Evolutionary conservation across 1,140 invertebrate genomes (phyloP), one percentile per base, ranked within the genome.

Genomic region (Caenorhabditis remanei): DNA sequence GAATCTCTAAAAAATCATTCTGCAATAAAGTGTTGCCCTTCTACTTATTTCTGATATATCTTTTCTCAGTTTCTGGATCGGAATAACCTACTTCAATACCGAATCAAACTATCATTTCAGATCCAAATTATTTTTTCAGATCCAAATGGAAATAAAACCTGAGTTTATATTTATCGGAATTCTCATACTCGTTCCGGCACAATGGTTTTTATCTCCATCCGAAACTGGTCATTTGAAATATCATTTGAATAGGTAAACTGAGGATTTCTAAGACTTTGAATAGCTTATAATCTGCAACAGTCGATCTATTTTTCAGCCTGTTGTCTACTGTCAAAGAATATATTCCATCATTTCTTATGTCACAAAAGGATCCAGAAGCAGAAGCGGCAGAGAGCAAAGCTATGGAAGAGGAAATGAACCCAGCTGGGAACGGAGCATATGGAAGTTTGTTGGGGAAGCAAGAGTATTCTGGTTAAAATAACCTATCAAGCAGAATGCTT

Each of bases 211-310:
- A 9, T 79, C 71, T 13, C 71, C 71, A 13, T 79, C 71, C 0
- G 71, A 79, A 50, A 79, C 71, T 11, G 71, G 71, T 0, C 85
- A 58, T 21, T 85, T 82, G 55, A 58, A 85, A 58, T 67, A 58
- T 85, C 55, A 46, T 32, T 46, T 58, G 61, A 85, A 71, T 50
- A 50, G 55, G 85, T 58, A 32, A 32, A 32, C 32, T 2, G 32
- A 32, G 32, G 32, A 32, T 56, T 19, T 58, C 19, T 13, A n/a
- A n/a, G n/a, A 63, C 11, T 32, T 7, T 63, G 19, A 11, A 24
- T 7, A 9, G 6, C 8, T n/a, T 11, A 32, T 63, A 14, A 21
- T 32, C 9, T 58, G 14, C n/a, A 11, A 4, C 24, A 32, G 24
- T 8, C 8, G n/a, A n/a, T 6, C n/a, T 21, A 40, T 40, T 65